phyloP scores from a whole-genome alignment of 2,113 vertebrate genomes.

The Himantopus leucocephalus region DNA sequence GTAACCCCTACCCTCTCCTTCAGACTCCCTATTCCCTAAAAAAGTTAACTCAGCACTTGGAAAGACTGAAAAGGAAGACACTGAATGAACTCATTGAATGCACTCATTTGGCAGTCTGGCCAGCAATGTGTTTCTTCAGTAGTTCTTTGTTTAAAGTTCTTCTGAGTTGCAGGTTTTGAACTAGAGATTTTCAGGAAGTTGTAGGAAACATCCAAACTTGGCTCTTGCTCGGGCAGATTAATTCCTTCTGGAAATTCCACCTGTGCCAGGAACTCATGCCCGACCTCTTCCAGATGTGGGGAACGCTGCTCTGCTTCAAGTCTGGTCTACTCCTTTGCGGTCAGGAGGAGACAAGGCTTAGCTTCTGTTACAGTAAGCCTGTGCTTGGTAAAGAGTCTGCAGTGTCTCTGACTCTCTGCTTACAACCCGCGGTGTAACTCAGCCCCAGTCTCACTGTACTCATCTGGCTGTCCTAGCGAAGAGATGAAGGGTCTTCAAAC shows the following conservation, averaged over 20 bases:
- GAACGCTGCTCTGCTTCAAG: neutral
- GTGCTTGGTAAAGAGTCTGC: neutral
- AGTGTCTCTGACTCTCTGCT: neutral
- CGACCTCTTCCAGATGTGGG: neutral
- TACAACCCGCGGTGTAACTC: accelerated
- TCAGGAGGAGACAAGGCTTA: neutral
- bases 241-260: slow-evolving; percentile 40
- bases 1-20: neutral
- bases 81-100: slow-evolving; percentile 11
- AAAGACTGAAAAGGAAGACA: slow-evolving; percentile 32
- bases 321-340: neutral
- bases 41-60: slow-evolving; percentile 19
- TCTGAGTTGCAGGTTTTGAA: neutral
- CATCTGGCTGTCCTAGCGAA: neutral
- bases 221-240: neutral
- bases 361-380: neutral
- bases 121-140: neutral
- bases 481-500: neutral
- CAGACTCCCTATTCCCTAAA: neutral
- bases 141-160: slow-evolving; percentile 37
- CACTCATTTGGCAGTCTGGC: neutral
- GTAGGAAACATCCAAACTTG: slow-evolving; percentile 21
- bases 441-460: accelerated
- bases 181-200: slow-evolving; percentile 4
- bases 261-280: neutral